Evolutionary conservation across 2,888 invertebrate species (phyloP).

Genomic region (Eristalis pertinax): DNA sequence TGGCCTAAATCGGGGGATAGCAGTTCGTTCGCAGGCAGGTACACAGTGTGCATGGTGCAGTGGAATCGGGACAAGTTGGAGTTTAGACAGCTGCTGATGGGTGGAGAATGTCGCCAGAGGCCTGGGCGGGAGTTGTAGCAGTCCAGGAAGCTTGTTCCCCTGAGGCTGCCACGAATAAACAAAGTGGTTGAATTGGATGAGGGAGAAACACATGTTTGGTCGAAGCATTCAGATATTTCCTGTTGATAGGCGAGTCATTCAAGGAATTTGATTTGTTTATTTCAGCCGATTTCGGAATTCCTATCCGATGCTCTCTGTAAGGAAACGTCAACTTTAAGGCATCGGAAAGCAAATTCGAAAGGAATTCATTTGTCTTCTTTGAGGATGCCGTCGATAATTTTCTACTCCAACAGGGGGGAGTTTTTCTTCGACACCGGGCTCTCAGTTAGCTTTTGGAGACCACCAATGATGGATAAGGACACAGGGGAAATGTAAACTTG

Average conservation of each 20-base stretch:
- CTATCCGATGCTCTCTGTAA: not conserved
- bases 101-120: not conserved
- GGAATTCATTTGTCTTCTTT: too few relatives aligned
- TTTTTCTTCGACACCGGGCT: too few relatives aligned
- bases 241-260: not conserved
- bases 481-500: too few relatives aligned
- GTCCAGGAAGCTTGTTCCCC: not conserved
- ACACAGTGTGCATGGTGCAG: not conserved
- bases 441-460: too few relatives aligned
- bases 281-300: not conserved
- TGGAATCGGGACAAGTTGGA: not conserved
- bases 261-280: not conserved
- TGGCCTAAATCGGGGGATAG: conserved; percentile 32
- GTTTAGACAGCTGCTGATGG: not conserved
- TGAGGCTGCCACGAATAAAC: not conserved
- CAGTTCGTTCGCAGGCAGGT: not conserved
- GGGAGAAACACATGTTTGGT: not conserved
- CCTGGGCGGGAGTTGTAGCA: too few relatives aligned
- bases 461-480: too few relatives aligned
- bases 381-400: too few relatives aligned
- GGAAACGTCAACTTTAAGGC: too few relatives aligned
- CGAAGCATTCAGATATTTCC: not conserved
- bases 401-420: too few relatives aligned
- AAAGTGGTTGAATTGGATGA: not conserved
- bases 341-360: too few relatives aligned